A percentile compares a stretch with the other conserved stretches of the same genome.
phyloP scores from a whole-genome alignment of 2,797 vertebrate genomes.

The Etheostoma perlongum region DNA sequence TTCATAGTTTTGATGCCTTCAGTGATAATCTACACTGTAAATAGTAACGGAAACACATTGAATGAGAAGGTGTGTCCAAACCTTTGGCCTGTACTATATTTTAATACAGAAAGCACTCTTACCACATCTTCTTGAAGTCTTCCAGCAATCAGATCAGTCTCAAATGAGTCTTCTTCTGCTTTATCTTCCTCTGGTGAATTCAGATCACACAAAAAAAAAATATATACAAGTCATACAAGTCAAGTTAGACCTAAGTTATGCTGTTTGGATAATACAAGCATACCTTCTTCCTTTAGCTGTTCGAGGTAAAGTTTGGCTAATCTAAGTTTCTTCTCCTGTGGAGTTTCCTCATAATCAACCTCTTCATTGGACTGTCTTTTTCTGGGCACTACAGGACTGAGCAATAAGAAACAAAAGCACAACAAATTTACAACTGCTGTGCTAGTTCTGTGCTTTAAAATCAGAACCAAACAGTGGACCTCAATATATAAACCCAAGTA shows the following conservation, averaged over 20 bases:
- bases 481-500: accelerated
- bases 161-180: constrained; percentile 86
- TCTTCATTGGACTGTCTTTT: constrained; percentile 79
- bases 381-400: constrained; percentile 64
- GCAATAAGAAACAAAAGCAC: background rate
- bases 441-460: background rate
- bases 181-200: constrained; percentile 89
- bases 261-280: background rate
- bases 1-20: too few species aligned
- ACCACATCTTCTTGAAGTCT: constrained; percentile 96
- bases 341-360: constrained; percentile 89
- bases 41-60: too few species aligned
- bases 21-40: too few species aligned
- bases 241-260: background rate
- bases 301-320: constrained; percentile 92
- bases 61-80: too few species aligned
- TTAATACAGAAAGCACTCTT: constrained; percentile 51
- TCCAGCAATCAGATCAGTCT: constrained; percentile 87
- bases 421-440: background rate
- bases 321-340: constrained; percentile 94
- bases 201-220: constrained; percentile 28
- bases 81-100: background rate
- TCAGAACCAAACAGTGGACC: accelerated
- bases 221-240: too few species aligned
- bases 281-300: constrained; percentile 90